Conservation (phyloP, 2,113 vertebrate species). For the Chrysochloris asiatica region DNA sequence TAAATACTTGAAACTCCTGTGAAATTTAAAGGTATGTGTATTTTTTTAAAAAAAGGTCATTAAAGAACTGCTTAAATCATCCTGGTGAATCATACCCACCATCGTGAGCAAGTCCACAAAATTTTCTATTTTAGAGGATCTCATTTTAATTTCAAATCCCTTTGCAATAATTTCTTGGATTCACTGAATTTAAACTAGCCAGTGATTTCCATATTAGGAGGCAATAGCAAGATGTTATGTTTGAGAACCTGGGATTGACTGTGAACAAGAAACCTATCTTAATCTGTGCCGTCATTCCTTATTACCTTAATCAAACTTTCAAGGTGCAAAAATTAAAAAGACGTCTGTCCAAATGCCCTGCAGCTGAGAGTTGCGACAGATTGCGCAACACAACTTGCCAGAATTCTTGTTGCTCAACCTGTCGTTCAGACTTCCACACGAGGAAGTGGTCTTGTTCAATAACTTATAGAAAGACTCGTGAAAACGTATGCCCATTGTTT, state of each 20-base stretch:
- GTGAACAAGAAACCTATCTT: background rate
- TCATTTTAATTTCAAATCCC: background rate
- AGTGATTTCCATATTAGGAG: background rate
- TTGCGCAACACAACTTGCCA: conserved; percentile 16
- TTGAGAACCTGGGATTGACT: background rate
- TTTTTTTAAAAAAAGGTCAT: background rate
- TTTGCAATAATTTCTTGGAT: background rate
- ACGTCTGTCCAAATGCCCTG: background rate
- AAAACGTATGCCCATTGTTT: background rate
- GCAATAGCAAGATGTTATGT: background rate
- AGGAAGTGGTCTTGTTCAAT: background rate
- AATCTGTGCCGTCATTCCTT: background rate
- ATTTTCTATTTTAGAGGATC: background rate
- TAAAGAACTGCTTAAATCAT: background rate
- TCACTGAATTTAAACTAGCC: background rate
- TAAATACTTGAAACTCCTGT: background rate
- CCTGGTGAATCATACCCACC: background rate
- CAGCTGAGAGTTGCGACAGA: conserved; percentile 1
- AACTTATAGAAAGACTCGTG: background rate
- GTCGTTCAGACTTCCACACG: background rate
- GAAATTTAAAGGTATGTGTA: background rate
- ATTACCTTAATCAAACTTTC: conserved; percentile 40
- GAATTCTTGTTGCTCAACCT: background rate
- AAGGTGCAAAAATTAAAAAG: background rate
- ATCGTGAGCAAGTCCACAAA: background rate